Percentiles rank a stretch among this genome's conserved stretches.
phyloP scores from a whole-genome alignment of 2,888 invertebrate genomes.

The Seladonia tumulorum region DNA sequence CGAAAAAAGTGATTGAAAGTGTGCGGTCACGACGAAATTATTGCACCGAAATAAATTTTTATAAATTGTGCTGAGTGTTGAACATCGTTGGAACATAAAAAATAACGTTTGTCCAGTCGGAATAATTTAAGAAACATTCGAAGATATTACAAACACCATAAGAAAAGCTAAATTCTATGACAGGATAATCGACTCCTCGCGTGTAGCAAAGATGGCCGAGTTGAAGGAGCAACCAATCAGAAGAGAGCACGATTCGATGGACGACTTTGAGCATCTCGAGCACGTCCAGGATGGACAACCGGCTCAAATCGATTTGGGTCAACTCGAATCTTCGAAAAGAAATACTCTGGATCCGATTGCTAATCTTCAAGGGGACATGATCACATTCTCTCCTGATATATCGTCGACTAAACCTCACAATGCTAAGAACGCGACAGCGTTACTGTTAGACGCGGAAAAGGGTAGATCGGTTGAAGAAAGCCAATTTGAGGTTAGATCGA shows the following conservation, averaged over 20 bases:
- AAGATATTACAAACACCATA: not conserved
- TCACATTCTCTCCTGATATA: conserved; percentile 33
- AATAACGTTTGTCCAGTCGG: not conserved
- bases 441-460: conserved; percentile 44
- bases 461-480: conserved; percentile 12
- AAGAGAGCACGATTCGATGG: conserved; percentile 89
- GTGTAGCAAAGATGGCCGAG: conserved; percentile 56
- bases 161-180: conserved; percentile 53
- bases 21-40: conserved; percentile 18
- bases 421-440: conserved; percentile 37
- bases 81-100: not conserved
- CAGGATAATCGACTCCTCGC: conserved; percentile 55
- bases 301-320: conserved; percentile 75
- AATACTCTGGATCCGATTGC: not conserved
- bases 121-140: too few species aligned
- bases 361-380: conserved; percentile 37
- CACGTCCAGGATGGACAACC: conserved; percentile 81
- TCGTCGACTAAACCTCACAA: conserved; percentile 18
- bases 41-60: not conserved
- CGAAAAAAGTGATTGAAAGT: conserved; percentile 19
- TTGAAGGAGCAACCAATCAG: conserved; percentile 74
- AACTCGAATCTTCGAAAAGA: conserved; percentile 71
- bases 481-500: conserved; percentile 50
- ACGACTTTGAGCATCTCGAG: conserved; percentile 91
- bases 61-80: not conserved